These are phyloP conservation scores for Pampusana beccarii DNA, from an alignment of 2,113 vertebrate genomes.

Conservation along the genomic window DNA sequence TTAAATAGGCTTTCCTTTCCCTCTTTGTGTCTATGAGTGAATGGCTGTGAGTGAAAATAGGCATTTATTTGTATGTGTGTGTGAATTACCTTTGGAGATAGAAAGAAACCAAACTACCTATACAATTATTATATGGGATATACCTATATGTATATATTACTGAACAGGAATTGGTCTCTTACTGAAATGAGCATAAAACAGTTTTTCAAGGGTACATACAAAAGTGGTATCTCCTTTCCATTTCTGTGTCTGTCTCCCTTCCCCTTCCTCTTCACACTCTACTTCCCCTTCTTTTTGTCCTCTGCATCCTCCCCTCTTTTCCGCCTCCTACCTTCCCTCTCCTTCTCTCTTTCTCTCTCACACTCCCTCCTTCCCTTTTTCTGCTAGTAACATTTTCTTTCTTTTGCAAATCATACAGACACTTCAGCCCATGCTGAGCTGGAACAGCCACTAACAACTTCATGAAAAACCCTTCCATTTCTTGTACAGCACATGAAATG, in stretches of 20 bases:
- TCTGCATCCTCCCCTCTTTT: no score
- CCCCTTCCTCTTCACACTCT: no score
- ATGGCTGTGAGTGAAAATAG: background rate
- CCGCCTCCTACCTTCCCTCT: background rate
- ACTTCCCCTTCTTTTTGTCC: background rate
- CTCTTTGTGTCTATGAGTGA: background rate
- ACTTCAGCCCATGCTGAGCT: background rate
- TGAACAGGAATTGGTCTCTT: conserved; percentile 9
- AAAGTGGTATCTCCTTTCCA: background rate
- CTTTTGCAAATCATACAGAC: conserved; percentile 5
- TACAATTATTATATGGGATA: background rate
- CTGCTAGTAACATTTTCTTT: background rate
- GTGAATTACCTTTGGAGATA: background rate
- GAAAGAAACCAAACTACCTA: background rate
- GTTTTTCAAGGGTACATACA: background rate
- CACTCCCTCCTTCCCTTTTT: background rate
- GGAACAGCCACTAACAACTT: background rate
- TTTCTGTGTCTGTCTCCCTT: background rate
- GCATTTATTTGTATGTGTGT: background rate
- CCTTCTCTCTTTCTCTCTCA: background rate
- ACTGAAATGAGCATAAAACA: background rate
- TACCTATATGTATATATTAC: background rate
- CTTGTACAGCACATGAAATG: background rate
- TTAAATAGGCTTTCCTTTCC: background rate
- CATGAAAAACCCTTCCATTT: background rate